Evolutionary conservation across 1,140 invertebrate genomes (phyloP).

Genomic region (Drosophila lacertosa): DNA sequence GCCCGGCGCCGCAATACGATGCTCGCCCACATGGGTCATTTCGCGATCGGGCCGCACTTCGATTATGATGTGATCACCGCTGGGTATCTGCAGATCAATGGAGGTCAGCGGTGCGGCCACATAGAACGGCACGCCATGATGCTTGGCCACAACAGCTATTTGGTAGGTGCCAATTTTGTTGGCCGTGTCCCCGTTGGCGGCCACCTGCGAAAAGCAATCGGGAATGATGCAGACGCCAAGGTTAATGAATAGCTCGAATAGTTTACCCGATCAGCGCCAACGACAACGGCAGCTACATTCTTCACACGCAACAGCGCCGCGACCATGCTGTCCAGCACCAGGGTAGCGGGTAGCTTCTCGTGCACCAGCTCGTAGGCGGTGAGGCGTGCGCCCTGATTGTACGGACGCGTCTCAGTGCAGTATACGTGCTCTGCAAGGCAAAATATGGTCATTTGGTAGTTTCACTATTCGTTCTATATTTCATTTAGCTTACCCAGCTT

Average conservation of each 20-base stretch:
- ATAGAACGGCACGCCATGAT: conserved; percentile 97
- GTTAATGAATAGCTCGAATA: not conserved
- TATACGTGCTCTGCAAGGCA: conserved; percentile 91
- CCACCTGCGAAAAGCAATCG: conserved; percentile 86
- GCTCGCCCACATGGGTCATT: conserved; percentile 94
- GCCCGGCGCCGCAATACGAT: conserved; percentile 93
- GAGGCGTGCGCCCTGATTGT: conserved; percentile 97
- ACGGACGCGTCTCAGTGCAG: conserved; percentile 98
- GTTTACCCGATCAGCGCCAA: conserved; percentile 94
- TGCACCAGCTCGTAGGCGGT: conserved; percentile 98
- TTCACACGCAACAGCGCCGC: conserved; percentile 94
- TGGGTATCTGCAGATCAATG: conserved; percentile 92
- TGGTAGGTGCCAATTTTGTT: conserved; percentile 99
- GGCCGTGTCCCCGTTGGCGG: conserved; percentile 98
- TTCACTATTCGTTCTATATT: not conserved
- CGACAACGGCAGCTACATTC: conserved; percentile 91
- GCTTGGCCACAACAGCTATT: conserved; percentile 95
- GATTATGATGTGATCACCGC: conserved; percentile 94
- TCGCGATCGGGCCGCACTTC: conserved; percentile 96
- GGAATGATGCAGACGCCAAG: not conserved
- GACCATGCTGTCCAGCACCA: conserved; percentile 98
- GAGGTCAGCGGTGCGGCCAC: conserved; percentile 97
- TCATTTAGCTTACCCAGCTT: conserved; percentile 87
- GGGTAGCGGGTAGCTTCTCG: conserved; percentile 95
- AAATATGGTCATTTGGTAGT: not conserved